These are phyloP conservation scores for Cotesia chilonis DNA, from an alignment of 1,140 invertebrate genomes.

Conservation along the genomic window DNA sequence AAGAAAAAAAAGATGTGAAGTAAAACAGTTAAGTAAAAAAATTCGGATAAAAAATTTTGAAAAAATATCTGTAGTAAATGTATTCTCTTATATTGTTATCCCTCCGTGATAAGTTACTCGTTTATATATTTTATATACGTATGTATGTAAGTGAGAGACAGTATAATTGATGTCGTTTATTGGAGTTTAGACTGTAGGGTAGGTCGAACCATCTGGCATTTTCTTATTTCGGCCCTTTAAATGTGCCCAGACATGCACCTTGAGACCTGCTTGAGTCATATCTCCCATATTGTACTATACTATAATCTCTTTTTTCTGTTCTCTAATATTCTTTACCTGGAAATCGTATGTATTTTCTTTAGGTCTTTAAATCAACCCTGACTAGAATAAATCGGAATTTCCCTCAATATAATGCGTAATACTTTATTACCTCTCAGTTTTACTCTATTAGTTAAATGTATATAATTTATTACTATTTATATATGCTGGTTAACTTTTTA, in stretches of 20 bases:
- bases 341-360: neutral
- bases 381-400: slow-evolving; percentile 41
- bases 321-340: neutral
- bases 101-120: neutral
- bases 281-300: slow-evolving; percentile 43
- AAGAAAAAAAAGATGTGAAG: slow-evolving; percentile 39
- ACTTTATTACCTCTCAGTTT: slow-evolving; percentile 8
- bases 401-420: slow-evolving; percentile 6
- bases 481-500: too few relatives aligned
- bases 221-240: slow-evolving; percentile 52
- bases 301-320: slow-evolving; percentile 1
- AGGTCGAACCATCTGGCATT: slow-evolving; percentile 50
- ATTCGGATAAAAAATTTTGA: slow-evolving; percentile 30
- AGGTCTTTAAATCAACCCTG: slow-evolving; percentile 42
- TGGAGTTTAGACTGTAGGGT: slow-evolving; percentile 39
- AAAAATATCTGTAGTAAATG: slow-evolving; percentile 12
- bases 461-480: too few relatives aligned
- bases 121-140: neutral
- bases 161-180: slow-evolving; percentile 30
- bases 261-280: slow-evolving; percentile 56
- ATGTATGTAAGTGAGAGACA: neutral
- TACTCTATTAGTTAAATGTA: slow-evolving; percentile 2
- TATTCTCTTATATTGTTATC: neutral
- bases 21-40: slow-evolving; percentile 38
- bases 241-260: slow-evolving; percentile 55